Evolutionary conservation across 2,888 invertebrate species (phyloP).

Genomic region (Ethmia dodecea): DNA sequence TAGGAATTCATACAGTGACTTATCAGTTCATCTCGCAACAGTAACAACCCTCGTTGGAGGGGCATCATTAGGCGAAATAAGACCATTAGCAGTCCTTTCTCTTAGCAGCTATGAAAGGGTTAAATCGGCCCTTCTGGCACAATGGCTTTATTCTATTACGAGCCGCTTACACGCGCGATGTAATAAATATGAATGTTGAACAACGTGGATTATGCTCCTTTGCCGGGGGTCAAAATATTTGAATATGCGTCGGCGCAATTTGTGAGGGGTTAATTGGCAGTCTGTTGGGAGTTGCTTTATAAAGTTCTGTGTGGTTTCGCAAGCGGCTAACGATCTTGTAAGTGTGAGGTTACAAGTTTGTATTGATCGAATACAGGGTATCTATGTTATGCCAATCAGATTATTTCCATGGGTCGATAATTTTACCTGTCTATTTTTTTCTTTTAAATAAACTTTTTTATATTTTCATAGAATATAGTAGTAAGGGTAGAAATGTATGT

Average conservation of each 20-base stretch:
- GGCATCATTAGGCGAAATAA: constrained; percentile 75
- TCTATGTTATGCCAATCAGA: too few species aligned
- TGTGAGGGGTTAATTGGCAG: constrained; percentile 70
- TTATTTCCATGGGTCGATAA: constrained; percentile 6
- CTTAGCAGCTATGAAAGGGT: constrained; percentile 70
- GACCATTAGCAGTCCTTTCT: constrained; percentile 76
- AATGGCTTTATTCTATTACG: constrained; percentile 72
- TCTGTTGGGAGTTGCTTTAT: constrained; percentile 36
- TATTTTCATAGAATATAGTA: too few species aligned
- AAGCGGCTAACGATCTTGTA: constrained; percentile 17
- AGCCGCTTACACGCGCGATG: constrained; percentile 72
- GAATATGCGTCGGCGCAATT: constrained; percentile 68
- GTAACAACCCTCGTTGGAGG: constrained; percentile 52
- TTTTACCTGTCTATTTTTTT: background rate
- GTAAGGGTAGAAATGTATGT: too few species aligned
- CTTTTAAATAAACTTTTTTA: too few species aligned
- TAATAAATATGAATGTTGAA: constrained; percentile 77
- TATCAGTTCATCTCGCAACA: constrained; percentile 71
- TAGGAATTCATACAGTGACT: constrained; percentile 62
- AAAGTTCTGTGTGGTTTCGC: constrained; percentile 32
- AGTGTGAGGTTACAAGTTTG: background rate
- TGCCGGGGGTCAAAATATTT: constrained; percentile 76
- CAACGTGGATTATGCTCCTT: constrained; percentile 68
- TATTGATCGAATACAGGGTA: background rate
- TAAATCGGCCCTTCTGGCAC: constrained; percentile 68